phyloP scores from a whole-genome alignment of 2,113 vertebrate species.

The Machaerirhynchus nigripectus region DNA sequence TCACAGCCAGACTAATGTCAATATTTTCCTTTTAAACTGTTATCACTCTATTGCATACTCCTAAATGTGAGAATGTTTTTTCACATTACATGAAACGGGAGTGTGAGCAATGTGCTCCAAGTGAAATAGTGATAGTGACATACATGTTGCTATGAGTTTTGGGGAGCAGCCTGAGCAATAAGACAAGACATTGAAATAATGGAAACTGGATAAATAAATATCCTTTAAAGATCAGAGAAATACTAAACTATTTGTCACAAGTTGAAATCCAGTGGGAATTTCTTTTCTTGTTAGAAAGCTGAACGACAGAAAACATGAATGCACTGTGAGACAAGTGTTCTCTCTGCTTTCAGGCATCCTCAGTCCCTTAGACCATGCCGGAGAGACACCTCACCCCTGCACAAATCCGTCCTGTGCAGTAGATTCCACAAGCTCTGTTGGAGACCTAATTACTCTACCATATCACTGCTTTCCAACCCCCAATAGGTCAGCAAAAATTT shows the following conservation, averaged over 20 bases:
- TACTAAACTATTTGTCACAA: not conserved
- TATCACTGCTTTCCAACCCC: not conserved
- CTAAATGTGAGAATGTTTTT: not conserved
- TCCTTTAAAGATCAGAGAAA: not conserved
- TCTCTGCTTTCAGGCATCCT: not conserved
- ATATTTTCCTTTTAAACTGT: constrained; percentile 57
- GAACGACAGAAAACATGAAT: not conserved
- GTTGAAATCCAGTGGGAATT: not conserved
- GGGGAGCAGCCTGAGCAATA: not conserved
- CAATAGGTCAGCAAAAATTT: not conserved
- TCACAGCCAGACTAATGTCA: constrained; percentile 43
- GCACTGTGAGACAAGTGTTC: not conserved
- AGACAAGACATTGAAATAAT: not conserved
- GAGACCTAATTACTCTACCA: not conserved
- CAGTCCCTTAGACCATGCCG: not conserved
- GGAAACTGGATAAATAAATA: not conserved
- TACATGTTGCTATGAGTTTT: not conserved
- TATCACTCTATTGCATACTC: constrained; percentile 11
- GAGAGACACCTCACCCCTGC: not conserved
- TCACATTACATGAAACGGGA: not conserved
- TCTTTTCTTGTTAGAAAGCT: not conserved
- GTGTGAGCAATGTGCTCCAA: not conserved
- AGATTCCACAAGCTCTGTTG: not conserved
- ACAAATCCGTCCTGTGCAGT: not conserved
- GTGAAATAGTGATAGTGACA: not conserved